Base-by-base conservation (phyloP, 2,888 invertebrate species). In the Beris morrisii region DNA sequence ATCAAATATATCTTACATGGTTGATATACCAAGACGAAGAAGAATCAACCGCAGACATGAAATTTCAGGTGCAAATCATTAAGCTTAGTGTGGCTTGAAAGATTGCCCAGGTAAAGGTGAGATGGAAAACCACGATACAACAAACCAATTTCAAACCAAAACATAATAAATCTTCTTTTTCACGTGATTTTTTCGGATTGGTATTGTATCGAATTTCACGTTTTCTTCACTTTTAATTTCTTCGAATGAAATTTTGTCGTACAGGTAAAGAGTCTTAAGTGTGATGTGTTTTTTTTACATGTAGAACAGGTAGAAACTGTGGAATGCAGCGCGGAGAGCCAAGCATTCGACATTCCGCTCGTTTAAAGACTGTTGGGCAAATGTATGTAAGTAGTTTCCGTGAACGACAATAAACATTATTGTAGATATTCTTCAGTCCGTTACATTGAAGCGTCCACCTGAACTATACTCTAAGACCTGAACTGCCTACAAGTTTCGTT, bases 211-310 rank as follows among this genome's bases (percentile, higher is more conserved):
- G 38, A 38, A 38, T 38, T 38, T 38, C 38, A 38, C 61, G 61
- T 61, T 52, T 61, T 61, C 61, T 61, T 61, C 50, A 61, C 61
- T 61, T 61, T 61, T 61, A 38, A 50, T 61, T 61, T 61, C 61
- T 5, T 28, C 46, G 11, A n/a, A 30, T 46, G 30, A 30, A 22
- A 31, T 22, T 22, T 22, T 48, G 55, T 56, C 58, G 48, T 5
- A 4, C 15, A 48, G n/a, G 48, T 48, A 48, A n/a, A 7, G n/a
- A 7, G n/a, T 6, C n/a, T n/a, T n/a, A 44, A n/a, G 44, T n/a
- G 2, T 44, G 44, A 3, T 22, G 44, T n/a, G 44, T 44, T 12
- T 44, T 44, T 50, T 22, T 52, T 50, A n/a, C 22, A 38, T 4
- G 32, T 32, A 38, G 32, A 52, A 52, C 61, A 61, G 61, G 61